A percentile compares a stretch with the other conserved stretches of the same genome.
These are phyloP conservation scores for Patella depressa DNA, from an alignment of 2,888 invertebrate genomes.

Conservation along the genomic window DNA sequence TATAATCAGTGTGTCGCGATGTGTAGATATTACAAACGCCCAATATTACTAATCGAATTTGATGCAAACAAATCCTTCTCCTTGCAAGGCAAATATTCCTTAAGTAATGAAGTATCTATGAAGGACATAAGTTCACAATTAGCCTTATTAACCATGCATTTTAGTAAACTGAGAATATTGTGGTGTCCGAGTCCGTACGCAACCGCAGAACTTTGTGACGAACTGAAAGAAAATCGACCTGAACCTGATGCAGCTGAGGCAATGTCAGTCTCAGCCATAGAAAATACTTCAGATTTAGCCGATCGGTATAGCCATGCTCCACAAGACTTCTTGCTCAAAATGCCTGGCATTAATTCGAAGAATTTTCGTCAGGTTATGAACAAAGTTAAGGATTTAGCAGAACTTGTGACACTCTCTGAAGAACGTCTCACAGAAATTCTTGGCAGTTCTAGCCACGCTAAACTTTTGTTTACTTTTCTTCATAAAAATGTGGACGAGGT, in stretches of 20 bases:
- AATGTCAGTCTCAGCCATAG: slow-evolving; percentile 78
- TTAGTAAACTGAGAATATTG: slow-evolving; percentile 90
- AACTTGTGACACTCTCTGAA: slow-evolving; percentile 73
- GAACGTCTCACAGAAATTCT: slow-evolving; percentile 81
- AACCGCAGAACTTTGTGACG: slow-evolving; percentile 94
- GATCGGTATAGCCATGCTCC: slow-evolving; percentile 80
- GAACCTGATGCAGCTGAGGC: slow-evolving; percentile 85
- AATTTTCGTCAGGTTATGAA: slow-evolving; percentile 86
- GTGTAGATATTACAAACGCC: slow-evolving; percentile 77
- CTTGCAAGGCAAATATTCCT: slow-evolving; percentile 83
- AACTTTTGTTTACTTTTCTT: slow-evolving; percentile 68
- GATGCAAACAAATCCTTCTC: slow-evolving; percentile 92
- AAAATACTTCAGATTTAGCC: slow-evolving; percentile 72
- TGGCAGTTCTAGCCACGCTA: slow-evolving; percentile 75
- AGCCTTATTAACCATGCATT: slow-evolving; percentile 93
- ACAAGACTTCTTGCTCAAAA: slow-evolving; percentile 83
- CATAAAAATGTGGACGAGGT: slow-evolving; percentile 51
- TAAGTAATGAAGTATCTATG: slow-evolving; percentile 81
- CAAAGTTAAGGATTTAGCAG: slow-evolving; percentile 79
- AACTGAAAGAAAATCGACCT: slow-evolving; percentile 85
- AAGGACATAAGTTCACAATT: slow-evolving; percentile 89
- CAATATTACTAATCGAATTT: slow-evolving; percentile 91
- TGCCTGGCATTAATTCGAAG: slow-evolving; percentile 90
- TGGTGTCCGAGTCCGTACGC: slow-evolving; percentile 98
- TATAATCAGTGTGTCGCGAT: slow-evolving; percentile 96